phyloP scores from a whole-genome alignment of 2,113 vertebrate species.

The Plotosus lineatus region DNA sequence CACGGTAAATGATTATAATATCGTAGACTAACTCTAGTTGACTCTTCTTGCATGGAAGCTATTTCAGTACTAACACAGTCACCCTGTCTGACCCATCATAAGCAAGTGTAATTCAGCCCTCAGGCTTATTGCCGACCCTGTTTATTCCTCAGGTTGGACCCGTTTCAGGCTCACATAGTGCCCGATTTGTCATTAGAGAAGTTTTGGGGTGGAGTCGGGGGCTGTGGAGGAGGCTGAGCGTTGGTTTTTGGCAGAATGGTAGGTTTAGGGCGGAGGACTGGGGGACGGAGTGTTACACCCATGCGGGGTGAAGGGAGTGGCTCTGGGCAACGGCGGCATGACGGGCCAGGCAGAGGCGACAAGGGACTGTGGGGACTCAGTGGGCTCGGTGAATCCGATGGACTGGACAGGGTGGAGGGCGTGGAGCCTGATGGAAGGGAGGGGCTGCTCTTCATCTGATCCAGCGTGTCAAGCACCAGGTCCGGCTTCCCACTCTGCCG shows the following conservation, averaged over 20 bases:
- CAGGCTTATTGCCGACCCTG: slow-evolving; percentile 68
- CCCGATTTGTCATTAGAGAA: slow-evolving; percentile 93
- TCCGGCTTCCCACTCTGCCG: slow-evolving; percentile 89
- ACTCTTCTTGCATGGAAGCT: slow-evolving; percentile 45
- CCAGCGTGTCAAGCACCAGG: slow-evolving; percentile 96
- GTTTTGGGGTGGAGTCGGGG: slow-evolving; percentile 76
- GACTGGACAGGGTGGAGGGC: slow-evolving; percentile 78
- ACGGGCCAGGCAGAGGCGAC: slow-evolving; percentile 61
- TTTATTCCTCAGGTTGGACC: slow-evolving; percentile 64
- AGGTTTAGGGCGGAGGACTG: slow-evolving; percentile 93
- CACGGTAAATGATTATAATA: slow-evolving; percentile 75
- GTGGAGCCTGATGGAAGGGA: slow-evolving; percentile 65
- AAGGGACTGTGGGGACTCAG: slow-evolving; percentile 71
- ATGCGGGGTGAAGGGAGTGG: slow-evolving; percentile 83
- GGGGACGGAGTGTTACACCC: slow-evolving; percentile 89
- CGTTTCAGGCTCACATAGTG: slow-evolving; percentile 84
- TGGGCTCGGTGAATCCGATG: slow-evolving; percentile 89
- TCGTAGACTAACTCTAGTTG: slow-evolving; percentile 68
- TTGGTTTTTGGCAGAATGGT: slow-evolving; percentile 93
- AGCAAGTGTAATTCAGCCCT: slow-evolving; percentile 49
- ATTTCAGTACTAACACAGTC: slow-evolving; percentile 66
- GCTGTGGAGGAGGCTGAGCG: slow-evolving; percentile 72
- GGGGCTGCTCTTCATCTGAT: slow-evolving; percentile 88
- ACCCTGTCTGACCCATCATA: slow-evolving; percentile 70
- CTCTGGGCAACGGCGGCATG: slow-evolving; percentile 73